phyloP scores from a whole-genome alignment of 2,888 invertebrate genomes.

The Sipha maydis region DNA sequence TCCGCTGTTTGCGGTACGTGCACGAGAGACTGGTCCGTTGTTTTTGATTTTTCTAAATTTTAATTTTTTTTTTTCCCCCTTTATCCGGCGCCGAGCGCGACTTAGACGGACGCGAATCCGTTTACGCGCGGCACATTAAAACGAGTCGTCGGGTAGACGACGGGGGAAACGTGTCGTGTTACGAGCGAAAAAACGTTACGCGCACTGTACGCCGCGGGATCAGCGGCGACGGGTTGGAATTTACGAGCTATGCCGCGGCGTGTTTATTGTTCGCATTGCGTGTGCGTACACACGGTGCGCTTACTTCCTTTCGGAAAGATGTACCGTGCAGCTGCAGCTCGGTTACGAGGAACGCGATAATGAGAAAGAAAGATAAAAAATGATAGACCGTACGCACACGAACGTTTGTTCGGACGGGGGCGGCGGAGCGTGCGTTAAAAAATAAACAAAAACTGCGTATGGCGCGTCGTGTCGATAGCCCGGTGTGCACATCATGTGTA shows the following conservation, averaged over 20 bases:
- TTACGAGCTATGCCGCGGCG: conserved; percentile 35
- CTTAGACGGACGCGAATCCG: conserved; percentile 54
- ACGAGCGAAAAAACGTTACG: conserved; percentile 51
- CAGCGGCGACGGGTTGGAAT: neutral
- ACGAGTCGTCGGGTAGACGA: conserved; percentile 58
- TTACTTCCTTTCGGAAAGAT: conserved; percentile 52
- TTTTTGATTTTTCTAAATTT: conserved; percentile 23
- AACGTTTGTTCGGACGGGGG: too few species aligned
- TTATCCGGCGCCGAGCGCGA: conserved; percentile 45
- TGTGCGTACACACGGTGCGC: neutral
- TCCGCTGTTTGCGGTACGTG: too few species aligned
- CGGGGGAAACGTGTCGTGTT: conserved; percentile 57
- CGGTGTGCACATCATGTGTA: too few species aligned
- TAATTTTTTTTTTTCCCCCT: conserved; percentile 29
- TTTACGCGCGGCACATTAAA: conserved; percentile 54
- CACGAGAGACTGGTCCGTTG: conserved; percentile 17
- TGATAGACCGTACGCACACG: too few species aligned
- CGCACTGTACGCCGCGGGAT: neutral
- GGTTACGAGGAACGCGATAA: too few species aligned
- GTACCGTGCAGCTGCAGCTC: conserved; percentile 11
- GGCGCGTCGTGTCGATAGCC: neutral
- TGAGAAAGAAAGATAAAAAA: too few species aligned
- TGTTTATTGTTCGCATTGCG: neutral
- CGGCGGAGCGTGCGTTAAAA: neutral
- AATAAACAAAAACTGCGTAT: conserved; percentile 25